These are phyloP conservation scores for Blastobasis lacticolella DNA, from an alignment of 2,888 invertebrate genomes.

Conservation along the genomic window DNA sequence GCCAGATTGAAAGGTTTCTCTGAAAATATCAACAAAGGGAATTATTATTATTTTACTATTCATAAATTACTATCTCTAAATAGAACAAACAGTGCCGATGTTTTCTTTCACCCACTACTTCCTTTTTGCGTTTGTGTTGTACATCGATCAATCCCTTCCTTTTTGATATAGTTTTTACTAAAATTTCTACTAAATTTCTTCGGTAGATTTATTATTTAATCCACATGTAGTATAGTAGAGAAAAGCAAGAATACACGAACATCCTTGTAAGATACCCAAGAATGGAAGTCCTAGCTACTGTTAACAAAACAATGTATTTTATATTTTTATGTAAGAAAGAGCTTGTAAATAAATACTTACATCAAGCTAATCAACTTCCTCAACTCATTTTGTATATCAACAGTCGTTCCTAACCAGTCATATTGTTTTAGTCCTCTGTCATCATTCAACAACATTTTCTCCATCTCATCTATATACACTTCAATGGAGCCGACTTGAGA, in stretches of 20 bases:
- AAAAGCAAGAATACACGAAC: too few species aligned
- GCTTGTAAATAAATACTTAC: conserved; percentile 32
- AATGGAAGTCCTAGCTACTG: too few species aligned
- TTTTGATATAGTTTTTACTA: background rate
- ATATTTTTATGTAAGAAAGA: background rate
- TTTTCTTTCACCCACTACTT: background rate
- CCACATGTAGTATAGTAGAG: too few species aligned
- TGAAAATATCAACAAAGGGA: background rate
- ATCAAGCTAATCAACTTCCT: conserved; percentile 31
- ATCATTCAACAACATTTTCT: conserved; percentile 10
- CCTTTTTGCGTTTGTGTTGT: background rate
- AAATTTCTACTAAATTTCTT: too few species aligned
- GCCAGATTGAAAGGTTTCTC: background rate
- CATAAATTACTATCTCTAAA: background rate
- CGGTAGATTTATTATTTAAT: too few species aligned
- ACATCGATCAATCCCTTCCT: too few species aligned
- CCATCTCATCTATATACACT: too few species aligned
- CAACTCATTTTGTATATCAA: conserved; percentile 40
- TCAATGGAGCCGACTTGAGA: too few species aligned
- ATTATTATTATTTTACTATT: background rate
- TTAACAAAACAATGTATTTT: too few species aligned
- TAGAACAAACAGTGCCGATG: background rate
- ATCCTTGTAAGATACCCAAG: too few species aligned
- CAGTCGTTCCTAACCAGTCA: conserved; percentile 47
- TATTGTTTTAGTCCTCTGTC: conserved; percentile 32